Percentiles rank a stretch among this genome's conserved stretches.
phyloP scores from a whole-genome alignment of 2,888 invertebrate species.

The Chironomus riparius region DNA sequence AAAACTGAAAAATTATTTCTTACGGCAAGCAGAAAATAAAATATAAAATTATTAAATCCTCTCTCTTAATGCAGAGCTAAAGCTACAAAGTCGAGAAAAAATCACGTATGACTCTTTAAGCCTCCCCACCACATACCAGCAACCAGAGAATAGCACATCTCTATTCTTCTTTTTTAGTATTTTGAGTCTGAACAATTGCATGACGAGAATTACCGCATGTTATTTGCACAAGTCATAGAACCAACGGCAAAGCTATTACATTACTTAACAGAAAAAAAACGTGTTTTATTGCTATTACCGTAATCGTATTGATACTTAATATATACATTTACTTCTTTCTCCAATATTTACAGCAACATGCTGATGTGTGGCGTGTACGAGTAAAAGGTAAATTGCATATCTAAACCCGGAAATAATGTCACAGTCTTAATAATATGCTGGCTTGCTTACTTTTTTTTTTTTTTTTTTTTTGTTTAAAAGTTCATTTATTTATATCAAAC shows the following conservation, averaged over 20 bases:
- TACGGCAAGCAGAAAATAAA: too few species aligned
- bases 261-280: not conserved
- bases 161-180: not conserved
- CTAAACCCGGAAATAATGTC: slow-evolving; percentile 22
- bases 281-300: slow-evolving; percentile 12
- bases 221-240: slow-evolving; percentile 11
- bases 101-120: slow-evolving; percentile 20
- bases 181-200: not conserved
- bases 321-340: not conserved
- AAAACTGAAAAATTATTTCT: not conserved
- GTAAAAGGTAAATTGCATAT: not conserved
- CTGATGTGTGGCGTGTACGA: not conserved
- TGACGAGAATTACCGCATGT: not conserved
- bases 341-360: not conserved
- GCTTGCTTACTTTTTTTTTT: too few species aligned
- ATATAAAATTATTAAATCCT: not conserved
- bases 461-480: too few species aligned
- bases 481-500: too few species aligned
- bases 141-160: too few species aligned
- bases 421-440: not conserved
- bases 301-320: not conserved
- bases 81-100: slow-evolving; percentile 9
- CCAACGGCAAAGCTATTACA: not conserved
- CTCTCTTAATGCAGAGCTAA: slow-evolving; percentile 13
- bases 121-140: not conserved